Evolutionary conservation across 2,888 invertebrate species (phyloP), one percentile per base, ranked within the genome.

Genomic region (Dicroscelio sp.): DNA sequence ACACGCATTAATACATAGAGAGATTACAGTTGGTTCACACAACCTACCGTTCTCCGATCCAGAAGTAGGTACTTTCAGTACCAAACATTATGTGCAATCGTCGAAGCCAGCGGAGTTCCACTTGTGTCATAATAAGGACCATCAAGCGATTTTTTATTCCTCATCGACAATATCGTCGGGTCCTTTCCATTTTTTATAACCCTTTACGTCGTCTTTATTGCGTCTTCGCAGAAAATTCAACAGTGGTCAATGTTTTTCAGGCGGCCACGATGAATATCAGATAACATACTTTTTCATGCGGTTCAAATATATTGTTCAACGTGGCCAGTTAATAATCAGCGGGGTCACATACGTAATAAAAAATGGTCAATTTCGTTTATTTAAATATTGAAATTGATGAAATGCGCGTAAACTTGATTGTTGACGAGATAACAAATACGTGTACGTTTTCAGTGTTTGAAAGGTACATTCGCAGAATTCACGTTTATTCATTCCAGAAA

Each of bases 1-100:
- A 87, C 83, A 90, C 78, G 69, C 82, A 90, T 85, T 86, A 38
- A 85, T 58, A 86, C 79, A 85, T 38, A 60, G 14, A 82, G 58
- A 82, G 80, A 82, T 78, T 86, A 91, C 88, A 91, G 90, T 91
- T 88, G 85, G 88, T 90, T 88, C 90, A 87, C 86, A 88, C 89
- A 88, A 88, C 89, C 78, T 90, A 94, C 93, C 93, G 92, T 93
- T 93, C 93, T 93, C 92, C 90, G 90, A 90, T 92, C 92, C 92
- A 92, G 92, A 89, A 91, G 90, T 89, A 92, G 87, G 80, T 76
- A 88, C 88, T 90, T 85, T 85, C 84, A 90, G 90, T 85, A 85
- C 90, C 88, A 88, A 90, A 90, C 90, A 88, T 90, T 82, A 85
- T 31, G 87, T 67, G 80, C 84, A 84, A 87, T 90, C 87, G 87